Evolutionary conservation across 2,113 vertebrate genomes (phyloP).

Genomic region (Oenanthe melanoleuca): DNA sequence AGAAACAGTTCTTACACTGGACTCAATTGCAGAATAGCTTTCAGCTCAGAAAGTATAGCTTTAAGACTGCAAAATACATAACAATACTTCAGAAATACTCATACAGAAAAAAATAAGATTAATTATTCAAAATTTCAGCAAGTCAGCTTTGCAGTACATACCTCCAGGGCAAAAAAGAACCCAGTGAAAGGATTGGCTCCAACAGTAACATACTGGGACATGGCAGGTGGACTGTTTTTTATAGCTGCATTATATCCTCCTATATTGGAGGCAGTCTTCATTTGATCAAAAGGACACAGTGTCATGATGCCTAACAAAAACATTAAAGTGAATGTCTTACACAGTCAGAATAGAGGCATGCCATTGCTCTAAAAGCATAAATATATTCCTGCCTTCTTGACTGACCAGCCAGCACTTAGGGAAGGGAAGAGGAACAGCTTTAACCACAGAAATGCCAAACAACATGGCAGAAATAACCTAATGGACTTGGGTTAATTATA

Average conservation of each 20-base stretch:
- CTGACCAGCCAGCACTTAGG: neutral
- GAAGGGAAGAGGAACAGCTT: neutral
- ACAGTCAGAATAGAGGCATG: constrained; percentile 9
- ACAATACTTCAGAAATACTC: neutral
- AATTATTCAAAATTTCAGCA: neutral
- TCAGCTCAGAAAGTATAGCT: constrained; percentile 24
- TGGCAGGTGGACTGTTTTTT: constrained; percentile 94
- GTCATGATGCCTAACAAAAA: constrained; percentile 87
- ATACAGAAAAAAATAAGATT: neutral
- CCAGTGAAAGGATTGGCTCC: constrained; percentile 92
- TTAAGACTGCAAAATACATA: constrained; percentile 12
- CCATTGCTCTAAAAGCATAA: neutral
- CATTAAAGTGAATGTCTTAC: neutral
- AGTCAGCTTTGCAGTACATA: constrained; percentile 56
- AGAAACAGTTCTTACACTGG: constrained; percentile 25
- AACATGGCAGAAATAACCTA: neutral
- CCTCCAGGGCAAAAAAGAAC: constrained; percentile 97
- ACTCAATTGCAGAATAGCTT: constrained; percentile 35
- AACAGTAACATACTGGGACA: constrained; percentile 96
- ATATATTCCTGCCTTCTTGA: neutral
- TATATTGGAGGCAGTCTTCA: constrained; percentile 97
- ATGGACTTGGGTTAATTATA: neutral
- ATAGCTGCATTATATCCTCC: constrained; percentile 93
- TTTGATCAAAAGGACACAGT: constrained; percentile 95
- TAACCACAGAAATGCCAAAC: neutral